Conservation (phyloP, 2,113 vertebrate species). For the Herpailurus yagouaroundi region DNA sequence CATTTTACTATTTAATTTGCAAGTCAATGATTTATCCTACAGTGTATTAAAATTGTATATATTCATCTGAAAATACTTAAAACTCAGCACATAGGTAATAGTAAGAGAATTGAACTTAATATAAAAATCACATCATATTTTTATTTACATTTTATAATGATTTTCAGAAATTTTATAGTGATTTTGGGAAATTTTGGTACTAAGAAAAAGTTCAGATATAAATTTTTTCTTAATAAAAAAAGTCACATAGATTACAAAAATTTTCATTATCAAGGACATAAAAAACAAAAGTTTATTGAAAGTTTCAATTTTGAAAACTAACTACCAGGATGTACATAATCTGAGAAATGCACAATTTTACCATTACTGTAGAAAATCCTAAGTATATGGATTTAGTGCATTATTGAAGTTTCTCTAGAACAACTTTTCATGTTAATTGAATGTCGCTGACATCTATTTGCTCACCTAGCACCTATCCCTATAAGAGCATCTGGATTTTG, state of each 20-base stretch:
- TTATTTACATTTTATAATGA: background rate
- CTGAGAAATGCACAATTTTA: background rate
- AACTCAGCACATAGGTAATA: background rate
- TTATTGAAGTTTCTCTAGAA: background rate
- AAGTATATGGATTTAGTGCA: background rate
- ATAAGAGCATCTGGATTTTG: background rate
- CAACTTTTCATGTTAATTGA: background rate
- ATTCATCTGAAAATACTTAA: background rate
- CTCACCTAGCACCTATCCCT: background rate
- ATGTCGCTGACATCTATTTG: background rate
- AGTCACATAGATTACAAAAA: background rate
- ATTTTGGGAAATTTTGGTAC: background rate
- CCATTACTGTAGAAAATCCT: background rate
- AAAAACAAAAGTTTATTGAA: background rate
- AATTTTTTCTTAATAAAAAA: background rate
- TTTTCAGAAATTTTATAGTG: background rate
- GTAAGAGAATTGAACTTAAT: background rate
- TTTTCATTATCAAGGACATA: background rate
- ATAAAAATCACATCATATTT: background rate
- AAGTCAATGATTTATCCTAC: background rate
- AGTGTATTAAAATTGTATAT: background rate
- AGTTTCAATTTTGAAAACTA: background rate
- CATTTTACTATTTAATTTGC: constrained; percentile 17
- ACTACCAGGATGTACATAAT: background rate
- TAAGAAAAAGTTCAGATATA: background rate